Conservation (phyloP, 2,888 invertebrate species). For the Clistopyga incitator region DNA sequence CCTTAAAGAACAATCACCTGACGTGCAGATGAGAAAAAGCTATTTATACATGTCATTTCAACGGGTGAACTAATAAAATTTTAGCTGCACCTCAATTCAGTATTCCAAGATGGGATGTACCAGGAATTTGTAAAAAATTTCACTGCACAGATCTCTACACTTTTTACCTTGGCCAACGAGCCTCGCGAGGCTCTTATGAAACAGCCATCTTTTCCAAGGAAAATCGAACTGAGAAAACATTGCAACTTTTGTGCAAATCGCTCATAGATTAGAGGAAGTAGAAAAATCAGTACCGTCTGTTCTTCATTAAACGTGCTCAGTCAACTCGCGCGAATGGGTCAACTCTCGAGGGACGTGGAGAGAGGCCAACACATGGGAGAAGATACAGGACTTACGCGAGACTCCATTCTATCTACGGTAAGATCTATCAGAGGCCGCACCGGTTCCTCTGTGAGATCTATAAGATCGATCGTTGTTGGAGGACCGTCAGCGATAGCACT, state of each 20-base stretch:
- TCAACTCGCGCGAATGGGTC: constrained; percentile 17
- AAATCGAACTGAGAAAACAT: constrained; percentile 2
- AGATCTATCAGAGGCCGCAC: constrained; percentile 48
- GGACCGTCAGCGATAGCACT: constrained; percentile 13
- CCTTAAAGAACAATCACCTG: background rate
- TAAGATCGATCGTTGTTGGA: constrained; percentile 40
- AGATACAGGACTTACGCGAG: background rate
- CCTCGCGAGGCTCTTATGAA: background rate
- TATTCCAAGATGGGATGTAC: background rate
- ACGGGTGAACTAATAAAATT: background rate
- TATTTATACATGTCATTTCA: background rate
- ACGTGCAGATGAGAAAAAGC: background rate
- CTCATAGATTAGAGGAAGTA: constrained; percentile 5
- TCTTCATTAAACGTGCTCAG: background rate
- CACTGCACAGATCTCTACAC: background rate
- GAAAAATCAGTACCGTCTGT: constrained; percentile 4
- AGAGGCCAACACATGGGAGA: background rate
- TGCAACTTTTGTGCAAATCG: constrained; percentile 6
- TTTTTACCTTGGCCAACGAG: background rate
- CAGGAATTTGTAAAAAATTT: background rate
- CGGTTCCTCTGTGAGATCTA: constrained; percentile 58
- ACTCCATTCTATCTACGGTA: constrained; percentile 44
- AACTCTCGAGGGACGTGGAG: constrained; percentile 12
- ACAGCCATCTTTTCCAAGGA: background rate
- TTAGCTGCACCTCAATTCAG: background rate